Evolutionary conservation across 2,888 invertebrate genomes (phyloP).

Genomic region (Epsilonema sp.): DNA sequence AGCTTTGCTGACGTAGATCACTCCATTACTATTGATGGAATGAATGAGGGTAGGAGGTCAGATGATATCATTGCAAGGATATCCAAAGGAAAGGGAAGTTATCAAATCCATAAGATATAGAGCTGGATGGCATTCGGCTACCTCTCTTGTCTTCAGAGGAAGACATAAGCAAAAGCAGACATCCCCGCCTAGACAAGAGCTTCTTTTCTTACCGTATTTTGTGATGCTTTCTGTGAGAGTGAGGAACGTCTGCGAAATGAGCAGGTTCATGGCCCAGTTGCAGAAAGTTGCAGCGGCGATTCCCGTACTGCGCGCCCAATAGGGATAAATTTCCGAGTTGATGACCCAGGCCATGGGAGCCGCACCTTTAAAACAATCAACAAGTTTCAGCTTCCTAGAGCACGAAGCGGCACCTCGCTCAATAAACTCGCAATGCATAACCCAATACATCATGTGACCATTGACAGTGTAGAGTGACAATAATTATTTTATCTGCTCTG

Average conservation of each 20-base stretch:
- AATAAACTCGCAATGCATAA: no score
- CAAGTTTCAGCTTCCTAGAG: background rate
- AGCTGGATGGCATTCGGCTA: background rate
- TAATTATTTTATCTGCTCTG: background rate
- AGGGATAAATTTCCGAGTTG: conserved; percentile 38
- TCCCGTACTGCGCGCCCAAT: conserved; percentile 36
- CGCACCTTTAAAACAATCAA: conserved; percentile 28
- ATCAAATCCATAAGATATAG: background rate
- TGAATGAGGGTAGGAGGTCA: no score
- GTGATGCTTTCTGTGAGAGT: conserved; percentile 32
- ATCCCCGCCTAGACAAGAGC: background rate
- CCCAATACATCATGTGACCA: no score
- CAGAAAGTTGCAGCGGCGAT: conserved; percentile 33
- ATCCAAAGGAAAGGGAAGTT: no score
- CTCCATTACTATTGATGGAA: no score
- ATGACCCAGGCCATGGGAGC: conserved; percentile 40
- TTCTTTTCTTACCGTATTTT: conserved; percentile 31
- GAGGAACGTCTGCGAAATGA: conserved; percentile 36
- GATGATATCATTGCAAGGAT: no score
- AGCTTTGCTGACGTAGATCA: no score
- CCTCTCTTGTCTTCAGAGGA: no score
- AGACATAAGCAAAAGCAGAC: no score
- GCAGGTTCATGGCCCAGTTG: conserved; percentile 36
- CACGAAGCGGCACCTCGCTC: background rate
- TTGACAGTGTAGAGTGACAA: background rate